Base-by-base conservation (phyloP, 2,888 invertebrate genomes). In the Idaea dimidiata region DNA sequence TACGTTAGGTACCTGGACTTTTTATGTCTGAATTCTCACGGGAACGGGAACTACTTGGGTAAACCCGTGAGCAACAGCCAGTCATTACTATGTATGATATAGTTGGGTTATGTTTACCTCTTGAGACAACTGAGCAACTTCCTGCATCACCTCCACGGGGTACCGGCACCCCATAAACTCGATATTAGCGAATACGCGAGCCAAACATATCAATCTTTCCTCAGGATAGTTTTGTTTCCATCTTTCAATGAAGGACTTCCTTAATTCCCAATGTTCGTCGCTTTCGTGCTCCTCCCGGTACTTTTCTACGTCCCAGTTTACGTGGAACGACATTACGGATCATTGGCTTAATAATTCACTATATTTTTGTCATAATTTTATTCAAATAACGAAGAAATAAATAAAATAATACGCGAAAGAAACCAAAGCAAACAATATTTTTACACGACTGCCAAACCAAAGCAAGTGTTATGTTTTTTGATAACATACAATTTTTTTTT, bases 241-340 rank as follows among this genome's bases (percentile, higher is more conserved):
- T 10, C 94, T 91, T 58, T 94, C 85, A 91, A 99, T 95, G 81
- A 99, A 99, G 57, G 94, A 93, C 72, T 94, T 94, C 57, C 97
- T 93, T 61, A 99, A 86, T 66, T 94, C 93, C 99, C 99, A 99
- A 78, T 99, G 98, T 67, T 97, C 97, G 17, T 97, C 96, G 71
- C 96, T 96, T 87, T 99, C 99, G 76, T 96, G 95, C 65, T 95
- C 96, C 65, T 95, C 95, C 82, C 93, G 95, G 75, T 96, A 95
- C 68, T 94, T 91, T 53, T 97, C 95, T 2, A 97, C 88, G 75
- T 97, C 94, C 96, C 97, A 97, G 72, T 93, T 89, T 0, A 70
- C 68, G 60, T 86, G 76, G 60, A 78, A 79, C 18, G 84, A 81
- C 86, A 87, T 86, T 67, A 63, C 78, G 31, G n/a, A 16, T 16